Evolutionary conservation across 1,140 invertebrate genomes (phyloP).

Genomic region (Phthorimaea operculella): DNA sequence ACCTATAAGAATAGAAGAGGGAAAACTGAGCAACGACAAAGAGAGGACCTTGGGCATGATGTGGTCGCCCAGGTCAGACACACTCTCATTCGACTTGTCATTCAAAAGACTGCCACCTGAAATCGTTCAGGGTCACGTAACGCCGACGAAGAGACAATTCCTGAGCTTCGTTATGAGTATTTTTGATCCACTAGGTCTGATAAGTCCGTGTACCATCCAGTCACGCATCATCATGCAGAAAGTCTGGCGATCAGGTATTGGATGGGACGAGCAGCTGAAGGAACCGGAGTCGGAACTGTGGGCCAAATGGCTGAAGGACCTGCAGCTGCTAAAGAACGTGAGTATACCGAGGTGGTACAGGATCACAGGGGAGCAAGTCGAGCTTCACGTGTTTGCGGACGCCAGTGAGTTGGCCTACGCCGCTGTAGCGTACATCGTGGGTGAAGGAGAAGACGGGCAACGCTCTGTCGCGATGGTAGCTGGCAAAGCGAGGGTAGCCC

Average conservation of each 20-base stretch:
- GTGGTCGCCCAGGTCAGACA: slow-evolving; percentile 7
- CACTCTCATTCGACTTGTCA: slow-evolving; percentile 5
- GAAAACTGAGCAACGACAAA: background rate
- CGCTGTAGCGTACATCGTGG: background rate
- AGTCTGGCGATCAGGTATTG: background rate
- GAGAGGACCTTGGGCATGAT: slow-evolving; percentile 8
- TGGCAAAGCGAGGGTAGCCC: slow-evolving; percentile 22
- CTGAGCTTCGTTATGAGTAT: background rate
- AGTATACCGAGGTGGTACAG: slow-evolving; percentile 5
- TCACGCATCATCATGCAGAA: background rate
- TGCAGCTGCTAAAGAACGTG: background rate
- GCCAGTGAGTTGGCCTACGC: slow-evolving; percentile 1
- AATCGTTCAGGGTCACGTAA: background rate
- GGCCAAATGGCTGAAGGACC: background rate
- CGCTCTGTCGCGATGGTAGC: background rate
- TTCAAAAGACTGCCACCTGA: background rate
- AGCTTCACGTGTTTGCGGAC: slow-evolving; percentile 13
- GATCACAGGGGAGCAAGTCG: slow-evolving; percentile 23
- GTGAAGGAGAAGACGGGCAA: background rate
- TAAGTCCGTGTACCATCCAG: background rate
- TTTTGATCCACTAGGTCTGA: background rate
- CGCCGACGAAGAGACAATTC: background rate
- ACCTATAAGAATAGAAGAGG: background rate
- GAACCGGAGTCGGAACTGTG: background rate
- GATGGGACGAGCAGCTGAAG: background rate